These are phyloP conservation scores for Alethe castanea DNA, from an alignment of 2,113 vertebrate species.

Conservation along the genomic window DNA sequence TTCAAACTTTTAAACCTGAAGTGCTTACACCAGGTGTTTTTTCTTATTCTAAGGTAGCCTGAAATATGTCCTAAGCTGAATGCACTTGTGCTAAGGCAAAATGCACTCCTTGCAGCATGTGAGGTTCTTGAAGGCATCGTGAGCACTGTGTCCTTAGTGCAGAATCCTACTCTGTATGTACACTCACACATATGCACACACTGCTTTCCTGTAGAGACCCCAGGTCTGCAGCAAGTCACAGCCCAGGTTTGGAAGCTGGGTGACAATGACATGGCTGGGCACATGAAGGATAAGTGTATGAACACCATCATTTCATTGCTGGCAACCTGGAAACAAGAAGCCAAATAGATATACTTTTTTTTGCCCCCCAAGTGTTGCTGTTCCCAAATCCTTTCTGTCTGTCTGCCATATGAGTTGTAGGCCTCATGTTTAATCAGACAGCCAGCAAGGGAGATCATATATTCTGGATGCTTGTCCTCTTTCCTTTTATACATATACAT, in stretches of 20 bases:
- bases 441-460: not conserved
- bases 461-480: not conserved
- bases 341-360: not conserved
- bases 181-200: rapidly evolving
- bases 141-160: rapidly evolving
- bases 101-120: not conserved
- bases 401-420: not conserved
- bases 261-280: not conserved
- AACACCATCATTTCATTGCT: not conserved
- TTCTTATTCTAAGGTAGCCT: not conserved
- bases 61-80: not conserved
- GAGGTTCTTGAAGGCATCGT: not conserved
- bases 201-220: not conserved
- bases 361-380: not conserved
- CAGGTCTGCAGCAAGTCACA: not conserved
- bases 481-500: not conserved
- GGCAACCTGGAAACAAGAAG: not conserved
- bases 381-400: not conserved
- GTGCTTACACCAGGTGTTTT: not conserved
- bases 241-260: not conserved
- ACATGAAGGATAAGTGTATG: not conserved
- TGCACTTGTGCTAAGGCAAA: not conserved
- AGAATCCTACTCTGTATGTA: not conserved
- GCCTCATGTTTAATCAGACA: not conserved
- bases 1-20: not conserved